phyloP scores from a whole-genome alignment of 1,140 invertebrate species.

The Apis dorsata region DNA sequence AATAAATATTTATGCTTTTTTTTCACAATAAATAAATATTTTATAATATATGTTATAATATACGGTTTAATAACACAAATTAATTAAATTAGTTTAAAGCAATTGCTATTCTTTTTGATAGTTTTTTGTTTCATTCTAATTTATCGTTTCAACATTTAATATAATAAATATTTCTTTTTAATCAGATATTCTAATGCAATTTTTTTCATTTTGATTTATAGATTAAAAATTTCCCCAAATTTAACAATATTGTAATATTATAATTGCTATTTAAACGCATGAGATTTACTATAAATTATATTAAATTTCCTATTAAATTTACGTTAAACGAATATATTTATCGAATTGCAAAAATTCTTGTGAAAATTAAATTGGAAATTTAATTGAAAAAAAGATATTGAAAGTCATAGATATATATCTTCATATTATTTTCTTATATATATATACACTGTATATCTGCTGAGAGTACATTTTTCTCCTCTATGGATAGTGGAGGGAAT shows the following conservation, averaged over 20 bases:
- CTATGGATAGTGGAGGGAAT: background rate
- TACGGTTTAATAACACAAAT: no score
- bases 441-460: background rate
- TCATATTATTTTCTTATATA: background rate
- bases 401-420: background rate
- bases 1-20: no score
- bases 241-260: no score
- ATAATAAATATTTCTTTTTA: background rate
- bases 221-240: background rate
- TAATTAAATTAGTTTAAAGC: no score
- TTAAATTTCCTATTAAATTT: no score
- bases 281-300: no score
- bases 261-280: no score
- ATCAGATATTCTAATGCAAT: background rate
- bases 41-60: background rate
- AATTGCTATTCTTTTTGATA: no score
- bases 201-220: background rate
- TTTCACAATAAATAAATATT: background rate
- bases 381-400: background rate
- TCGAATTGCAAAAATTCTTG: no score
- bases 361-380: background rate
- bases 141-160: background rate
- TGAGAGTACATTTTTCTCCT: background rate
- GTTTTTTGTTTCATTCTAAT: no score
- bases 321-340: no score